These are phyloP conservation scores for Teleiodes luculella DNA, from an alignment of 2,888 invertebrate species.

Conservation along the genomic window DNA sequence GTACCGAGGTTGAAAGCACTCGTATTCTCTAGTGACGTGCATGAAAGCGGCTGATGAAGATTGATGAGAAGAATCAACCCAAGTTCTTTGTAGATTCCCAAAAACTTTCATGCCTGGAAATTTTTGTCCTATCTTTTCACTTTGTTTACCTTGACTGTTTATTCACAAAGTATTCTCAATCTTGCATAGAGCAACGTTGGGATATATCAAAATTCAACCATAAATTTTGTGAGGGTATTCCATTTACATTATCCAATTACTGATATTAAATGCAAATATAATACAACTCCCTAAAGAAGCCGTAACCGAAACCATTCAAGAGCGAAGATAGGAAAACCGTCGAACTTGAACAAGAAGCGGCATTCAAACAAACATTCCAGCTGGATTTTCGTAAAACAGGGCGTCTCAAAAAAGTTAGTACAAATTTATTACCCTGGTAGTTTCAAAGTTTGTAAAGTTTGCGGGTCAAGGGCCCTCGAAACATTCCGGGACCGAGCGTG, in stretches of 20 bases:
- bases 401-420: slow-evolving; percentile 36
- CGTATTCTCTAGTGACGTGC: too few relatives aligned
- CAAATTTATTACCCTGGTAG: slow-evolving; percentile 49
- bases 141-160: too few relatives aligned
- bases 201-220: too few relatives aligned
- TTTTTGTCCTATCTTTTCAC: too few relatives aligned
- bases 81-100: too few relatives aligned
- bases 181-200: too few relatives aligned
- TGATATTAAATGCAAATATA: not conserved
- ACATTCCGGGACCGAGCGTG: slow-evolving; percentile 40
- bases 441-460: slow-evolving; percentile 52
- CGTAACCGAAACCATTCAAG: not conserved
- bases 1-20: too few relatives aligned
- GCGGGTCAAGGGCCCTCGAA: slow-evolving; percentile 57
- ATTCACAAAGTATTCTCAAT: too few relatives aligned
- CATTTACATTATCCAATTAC: not conserved
- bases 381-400: slow-evolving; percentile 11
- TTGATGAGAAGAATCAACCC: too few relatives aligned
- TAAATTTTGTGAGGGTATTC: not conserved
- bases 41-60: too few relatives aligned
- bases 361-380: slow-evolving; percentile 6
- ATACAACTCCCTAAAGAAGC: not conserved
- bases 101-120: too few relatives aligned
- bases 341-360: slow-evolving; percentile 3
- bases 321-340: slow-evolving; percentile 1